A percentile compares a stretch with the other conserved stretches of the same genome.
These are phyloP conservation scores for Theonella swinhoei DNA, from an alignment of 37 sponge, comb jelly and placozoan species.

Conservation along the genomic window DNA sequence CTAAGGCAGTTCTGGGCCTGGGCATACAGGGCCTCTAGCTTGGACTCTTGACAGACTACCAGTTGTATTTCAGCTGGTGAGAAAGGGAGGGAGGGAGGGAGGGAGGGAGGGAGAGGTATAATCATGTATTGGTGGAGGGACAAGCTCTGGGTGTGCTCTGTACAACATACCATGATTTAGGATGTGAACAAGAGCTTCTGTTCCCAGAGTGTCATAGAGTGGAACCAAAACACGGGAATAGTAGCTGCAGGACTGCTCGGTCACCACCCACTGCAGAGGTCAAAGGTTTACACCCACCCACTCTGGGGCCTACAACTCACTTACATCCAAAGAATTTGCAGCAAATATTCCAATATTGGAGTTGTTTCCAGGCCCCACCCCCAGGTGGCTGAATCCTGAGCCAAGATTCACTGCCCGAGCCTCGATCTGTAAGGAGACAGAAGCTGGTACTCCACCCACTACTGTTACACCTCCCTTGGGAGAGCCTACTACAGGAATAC, in stretches of 20 bases:
- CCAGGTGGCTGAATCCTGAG: conserved; percentile 71
- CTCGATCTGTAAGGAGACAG: conserved; percentile 41
- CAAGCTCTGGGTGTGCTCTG: too few relatives aligned
- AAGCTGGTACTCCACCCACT: background rate
- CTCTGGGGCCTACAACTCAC: too few relatives aligned
- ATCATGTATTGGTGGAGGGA: too few relatives aligned
- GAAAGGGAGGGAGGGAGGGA: too few relatives aligned
- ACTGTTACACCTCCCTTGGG: too few relatives aligned
- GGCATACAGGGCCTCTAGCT: conserved; percentile 37
- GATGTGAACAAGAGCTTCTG: conserved; percentile 86
- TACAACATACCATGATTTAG: conserved; percentile 83
- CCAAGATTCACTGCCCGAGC: conserved; percentile 78
- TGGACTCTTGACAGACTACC: conserved; percentile 63
- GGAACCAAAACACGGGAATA: conserved; percentile 89
- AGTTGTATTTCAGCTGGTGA: conserved; percentile 45
- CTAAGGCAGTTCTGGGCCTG: conserved; percentile 34
- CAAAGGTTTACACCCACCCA: too few relatives aligned
- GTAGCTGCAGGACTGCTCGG: conserved; percentile 78
- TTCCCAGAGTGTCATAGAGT: conserved; percentile 97
- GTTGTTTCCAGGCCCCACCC: conserved; percentile 73
- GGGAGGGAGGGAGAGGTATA: too few relatives aligned
- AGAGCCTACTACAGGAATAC: too few relatives aligned
- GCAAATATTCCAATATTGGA: conserved; percentile 84
- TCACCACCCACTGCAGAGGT: conserved; percentile 79
- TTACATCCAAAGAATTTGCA: conserved; percentile 72